Percentiles rank a stretch among this genome's conserved stretches.
These are phyloP conservation scores for Vanessa tameamea DNA, from an alignment of 1,140 invertebrate species.

Conservation along the genomic window DNA sequence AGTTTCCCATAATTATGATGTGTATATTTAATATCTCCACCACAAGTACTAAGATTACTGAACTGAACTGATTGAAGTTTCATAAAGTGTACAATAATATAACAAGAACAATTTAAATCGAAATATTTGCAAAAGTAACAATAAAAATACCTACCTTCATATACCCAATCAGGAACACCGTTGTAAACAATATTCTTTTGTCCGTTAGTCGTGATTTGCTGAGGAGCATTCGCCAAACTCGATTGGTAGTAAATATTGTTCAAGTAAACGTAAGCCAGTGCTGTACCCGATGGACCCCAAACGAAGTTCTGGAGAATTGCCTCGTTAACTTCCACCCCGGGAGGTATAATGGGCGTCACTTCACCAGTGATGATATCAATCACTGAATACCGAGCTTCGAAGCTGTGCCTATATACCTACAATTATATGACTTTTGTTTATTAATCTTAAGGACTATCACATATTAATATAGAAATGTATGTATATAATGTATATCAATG, in stretches of 20 bases:
- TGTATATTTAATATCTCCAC: too few species aligned
- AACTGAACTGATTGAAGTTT: too few species aligned
- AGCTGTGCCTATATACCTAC: constrained; percentile 81
- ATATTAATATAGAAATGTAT: too few species aligned
- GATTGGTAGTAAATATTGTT: constrained; percentile 90
- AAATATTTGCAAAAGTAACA: constrained; percentile 5
- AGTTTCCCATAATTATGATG: too few species aligned
- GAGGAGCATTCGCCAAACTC: constrained; percentile 68
- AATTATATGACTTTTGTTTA: background rate
- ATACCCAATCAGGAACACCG: constrained; percentile 89
- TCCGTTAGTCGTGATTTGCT: constrained; percentile 83
- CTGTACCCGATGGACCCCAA: constrained; percentile 88
- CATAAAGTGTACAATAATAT: too few species aligned
- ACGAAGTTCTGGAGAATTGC: constrained; percentile 83
- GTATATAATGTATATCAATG: too few species aligned
- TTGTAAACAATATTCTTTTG: constrained; percentile 86
- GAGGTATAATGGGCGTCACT: constrained; percentile 49
- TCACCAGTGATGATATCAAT: constrained; percentile 72
- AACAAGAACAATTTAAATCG: too few species aligned
- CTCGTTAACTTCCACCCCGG: constrained; percentile 57
- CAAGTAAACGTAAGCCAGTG: constrained; percentile 87
- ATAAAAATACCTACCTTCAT: constrained; percentile 80
- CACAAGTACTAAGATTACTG: too few species aligned
- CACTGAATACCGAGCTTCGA: constrained; percentile 78
- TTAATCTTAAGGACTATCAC: too few species aligned